Percentiles rank a stretch among this genome's conserved stretches.
Evolutionary conservation across 2,797 vertebrate genomes (phyloP).

Genomic region (Pyrocephalus nanus): DNA sequence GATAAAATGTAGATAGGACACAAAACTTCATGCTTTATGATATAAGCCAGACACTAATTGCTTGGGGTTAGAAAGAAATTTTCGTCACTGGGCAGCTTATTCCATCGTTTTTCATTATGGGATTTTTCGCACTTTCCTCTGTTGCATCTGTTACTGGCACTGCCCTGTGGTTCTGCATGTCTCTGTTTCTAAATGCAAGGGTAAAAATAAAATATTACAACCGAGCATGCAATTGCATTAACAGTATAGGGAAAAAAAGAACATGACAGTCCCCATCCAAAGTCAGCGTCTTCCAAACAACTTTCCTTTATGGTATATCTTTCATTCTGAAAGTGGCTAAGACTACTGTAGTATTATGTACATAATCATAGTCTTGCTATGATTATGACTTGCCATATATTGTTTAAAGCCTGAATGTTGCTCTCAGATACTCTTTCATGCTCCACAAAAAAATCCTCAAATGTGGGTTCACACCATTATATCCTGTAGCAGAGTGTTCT

Average conservation of each 20-base stretch:
- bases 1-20: conserved; percentile 31
- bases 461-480: neutral
- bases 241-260: neutral
- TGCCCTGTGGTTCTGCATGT: neutral
- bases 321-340: conserved; percentile 3
- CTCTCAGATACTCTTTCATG: neutral
- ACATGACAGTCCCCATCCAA: neutral
- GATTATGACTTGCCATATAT: conserved; percentile 31
- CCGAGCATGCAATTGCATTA: neutral
- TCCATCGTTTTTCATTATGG: neutral
- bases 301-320: conserved; percentile 2
- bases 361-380: neutral
- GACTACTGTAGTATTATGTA: neutral
- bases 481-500: neutral
- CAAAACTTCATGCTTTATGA: conserved; percentile 13
- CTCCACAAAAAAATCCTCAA: neutral
- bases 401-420: conserved; percentile 42
- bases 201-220: conserved; percentile 8
- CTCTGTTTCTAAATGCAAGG: neutral
- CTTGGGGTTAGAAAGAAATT: conserved; percentile 40
- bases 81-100: conserved; percentile 12
- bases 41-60: conserved; percentile 24
- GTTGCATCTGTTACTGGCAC: neutral
- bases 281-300: conserved; percentile 20
- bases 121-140: conserved; percentile 13